phyloP scores from a whole-genome alignment of 1,140 invertebrate genomes.

The Drosophila bocki region DNA sequence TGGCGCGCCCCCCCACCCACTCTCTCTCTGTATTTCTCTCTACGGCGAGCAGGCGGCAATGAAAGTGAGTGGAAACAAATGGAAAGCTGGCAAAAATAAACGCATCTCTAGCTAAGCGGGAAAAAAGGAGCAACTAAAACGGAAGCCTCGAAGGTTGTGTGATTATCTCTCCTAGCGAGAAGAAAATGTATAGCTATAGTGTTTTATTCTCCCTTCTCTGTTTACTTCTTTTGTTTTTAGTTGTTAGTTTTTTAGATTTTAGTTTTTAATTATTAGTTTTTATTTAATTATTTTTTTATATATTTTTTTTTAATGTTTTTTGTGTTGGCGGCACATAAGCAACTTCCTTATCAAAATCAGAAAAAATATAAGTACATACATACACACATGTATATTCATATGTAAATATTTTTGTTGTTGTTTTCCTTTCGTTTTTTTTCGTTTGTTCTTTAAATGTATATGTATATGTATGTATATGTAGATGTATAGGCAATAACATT shows the following conservation, averaged over 20 bases:
- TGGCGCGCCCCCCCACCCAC: neutral
- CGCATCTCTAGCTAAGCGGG: constrained; percentile 26
- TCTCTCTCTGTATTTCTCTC: neutral
- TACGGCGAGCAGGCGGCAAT: constrained; percentile 28
- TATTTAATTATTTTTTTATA: neutral
- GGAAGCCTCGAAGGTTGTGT: constrained; percentile 30
- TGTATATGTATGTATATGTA: constrained; percentile 50
- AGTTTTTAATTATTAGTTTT: constrained; percentile 12
- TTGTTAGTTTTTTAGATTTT: constrained; percentile 26
- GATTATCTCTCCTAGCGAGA: constrained; percentile 40
- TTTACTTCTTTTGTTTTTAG: constrained; percentile 3
- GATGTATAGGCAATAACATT: constrained; percentile 81
- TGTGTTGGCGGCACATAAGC: constrained; percentile 41
- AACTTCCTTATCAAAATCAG: constrained; percentile 58
- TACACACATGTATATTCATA: constrained; percentile 43
- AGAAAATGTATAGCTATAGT: constrained; percentile 17
- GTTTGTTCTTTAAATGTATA: constrained; percentile 42
- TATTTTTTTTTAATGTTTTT: constrained; percentile 13
- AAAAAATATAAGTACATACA: constrained; percentile 50
- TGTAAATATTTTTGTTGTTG: constrained; percentile 54
- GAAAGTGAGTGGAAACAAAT: constrained; percentile 30
- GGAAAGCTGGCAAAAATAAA: constrained; percentile 15
- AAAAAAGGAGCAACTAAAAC: constrained; percentile 29
- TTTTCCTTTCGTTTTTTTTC: neutral
- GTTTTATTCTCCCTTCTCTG: neutral